Percentiles rank a stretch among this genome's conserved stretches.
phyloP scores from a whole-genome alignment of 2,113 vertebrate species.

The Rhagologus leucostigma region DNA sequence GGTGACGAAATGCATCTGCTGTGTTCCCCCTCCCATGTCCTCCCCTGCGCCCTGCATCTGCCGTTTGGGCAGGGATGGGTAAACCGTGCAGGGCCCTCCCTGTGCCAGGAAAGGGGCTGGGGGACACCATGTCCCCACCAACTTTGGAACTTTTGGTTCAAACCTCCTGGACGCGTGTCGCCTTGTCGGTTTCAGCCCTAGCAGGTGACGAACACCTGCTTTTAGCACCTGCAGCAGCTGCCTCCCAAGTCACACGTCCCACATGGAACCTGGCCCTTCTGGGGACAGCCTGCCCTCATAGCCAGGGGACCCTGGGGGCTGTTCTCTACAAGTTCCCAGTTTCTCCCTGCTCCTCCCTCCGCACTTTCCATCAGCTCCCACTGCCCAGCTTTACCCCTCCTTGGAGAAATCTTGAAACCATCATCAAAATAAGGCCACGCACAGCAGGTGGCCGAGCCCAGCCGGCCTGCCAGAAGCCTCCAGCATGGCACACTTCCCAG shows the following conservation, averaged over 20 bases:
- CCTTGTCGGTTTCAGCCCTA: neutral
- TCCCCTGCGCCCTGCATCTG: neutral
- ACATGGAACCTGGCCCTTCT: neutral
- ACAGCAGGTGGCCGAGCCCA: neutral
- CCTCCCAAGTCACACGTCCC: fast-evolving
- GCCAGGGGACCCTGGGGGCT: neutral
- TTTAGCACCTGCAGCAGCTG: neutral
- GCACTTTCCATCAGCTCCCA: fast-evolving
- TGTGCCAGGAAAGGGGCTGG: neutral
- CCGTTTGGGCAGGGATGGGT: neutral
- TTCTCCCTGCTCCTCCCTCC: neutral
- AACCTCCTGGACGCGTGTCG: neutral
- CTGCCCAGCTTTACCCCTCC: neutral
- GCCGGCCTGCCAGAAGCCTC: neutral
- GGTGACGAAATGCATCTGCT: slow-evolving; percentile 26
- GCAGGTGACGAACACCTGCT: neutral
- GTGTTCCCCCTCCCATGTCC: fast-evolving
- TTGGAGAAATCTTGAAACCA: neutral
- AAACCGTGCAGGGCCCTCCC: neutral
- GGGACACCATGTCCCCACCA: neutral
- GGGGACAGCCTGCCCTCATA: neutral
- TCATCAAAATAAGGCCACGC: neutral
- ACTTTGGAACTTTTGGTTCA: neutral
- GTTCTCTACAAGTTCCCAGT: neutral
- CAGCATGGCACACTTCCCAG: neutral